Evolutionary conservation across 2,113 vertebrate genomes (phyloP).

Genomic region (Clupea harengus): DNA sequence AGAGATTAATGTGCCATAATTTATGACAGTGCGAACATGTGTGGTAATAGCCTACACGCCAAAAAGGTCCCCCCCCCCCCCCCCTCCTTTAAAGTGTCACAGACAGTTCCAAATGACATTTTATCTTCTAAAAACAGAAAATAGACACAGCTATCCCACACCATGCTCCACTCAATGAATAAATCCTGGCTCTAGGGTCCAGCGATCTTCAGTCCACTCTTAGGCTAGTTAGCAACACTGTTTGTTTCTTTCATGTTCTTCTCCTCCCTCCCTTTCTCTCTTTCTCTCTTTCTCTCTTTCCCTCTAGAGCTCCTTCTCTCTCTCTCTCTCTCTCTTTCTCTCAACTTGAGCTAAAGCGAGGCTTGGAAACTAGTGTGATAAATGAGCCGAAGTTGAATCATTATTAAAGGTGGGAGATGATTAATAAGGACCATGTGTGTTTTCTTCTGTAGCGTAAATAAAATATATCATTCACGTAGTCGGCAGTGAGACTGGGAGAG

Average conservation of each 20-base stretch:
- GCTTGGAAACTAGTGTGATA: slow-evolving; percentile 75
- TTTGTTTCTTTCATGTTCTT: slow-evolving; percentile 62
- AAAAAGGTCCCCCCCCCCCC: slow-evolving; percentile 51
- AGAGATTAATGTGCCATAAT: background rate
- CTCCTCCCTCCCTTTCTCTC: slow-evolving; percentile 29
- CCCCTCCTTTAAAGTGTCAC: slow-evolving; percentile 21
- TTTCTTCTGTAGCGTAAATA: slow-evolving; percentile 86
- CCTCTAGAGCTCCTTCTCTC: background rate
- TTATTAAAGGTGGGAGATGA: slow-evolving; percentile 85
- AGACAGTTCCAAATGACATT: background rate
- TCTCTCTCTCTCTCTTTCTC: slow-evolving; percentile 24
- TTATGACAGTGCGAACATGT: slow-evolving; percentile 31
- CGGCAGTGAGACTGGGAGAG: slow-evolving; percentile 50
- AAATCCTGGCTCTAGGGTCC: background rate
- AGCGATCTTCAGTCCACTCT: background rate
- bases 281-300: background rate
- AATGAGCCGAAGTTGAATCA: slow-evolving; percentile 81
- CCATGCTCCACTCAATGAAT: slow-evolving; percentile 49
- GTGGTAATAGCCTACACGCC: slow-evolving; percentile 67
- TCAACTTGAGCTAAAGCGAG: slow-evolving; percentile 66
- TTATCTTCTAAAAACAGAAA: background rate
- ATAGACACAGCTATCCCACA: slow-evolving; percentile 46
- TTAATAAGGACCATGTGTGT: slow-evolving; percentile 83
- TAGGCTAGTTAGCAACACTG: slow-evolving; percentile 62
- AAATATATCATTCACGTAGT: slow-evolving; percentile 89